These are phyloP conservation scores for Chionoecetes opilio DNA, from an alignment of 1,140 invertebrate genomes.

Conservation along the genomic window DNA sequence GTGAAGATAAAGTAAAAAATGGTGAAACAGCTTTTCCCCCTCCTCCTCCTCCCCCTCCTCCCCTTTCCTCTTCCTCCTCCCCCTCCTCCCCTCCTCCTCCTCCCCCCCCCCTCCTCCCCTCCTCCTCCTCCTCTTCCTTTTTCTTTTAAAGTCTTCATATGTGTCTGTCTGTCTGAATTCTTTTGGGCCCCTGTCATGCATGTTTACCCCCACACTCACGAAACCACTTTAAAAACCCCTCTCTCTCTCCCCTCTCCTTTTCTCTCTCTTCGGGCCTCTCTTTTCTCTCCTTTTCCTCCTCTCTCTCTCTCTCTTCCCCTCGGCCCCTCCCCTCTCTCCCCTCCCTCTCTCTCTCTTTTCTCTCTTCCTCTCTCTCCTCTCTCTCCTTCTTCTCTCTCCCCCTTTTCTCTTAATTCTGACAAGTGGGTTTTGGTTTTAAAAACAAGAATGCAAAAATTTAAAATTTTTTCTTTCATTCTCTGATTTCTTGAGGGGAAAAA, in stretches of 20 bases:
- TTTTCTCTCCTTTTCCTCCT: too few relatives aligned
- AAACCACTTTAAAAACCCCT: too few relatives aligned
- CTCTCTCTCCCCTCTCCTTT: too few relatives aligned
- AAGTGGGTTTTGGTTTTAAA: background rate
- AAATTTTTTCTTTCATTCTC: background rate
- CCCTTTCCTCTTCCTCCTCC: background rate
- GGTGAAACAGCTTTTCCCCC: background rate
- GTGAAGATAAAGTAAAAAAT: background rate
- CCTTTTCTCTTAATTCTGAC: background rate
- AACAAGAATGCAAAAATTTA: background rate
- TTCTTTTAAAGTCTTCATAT: conserved; percentile 2
- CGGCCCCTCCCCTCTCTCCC: background rate
- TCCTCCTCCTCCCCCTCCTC: background rate
- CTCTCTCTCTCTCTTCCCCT: background rate
- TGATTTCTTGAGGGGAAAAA: background rate
- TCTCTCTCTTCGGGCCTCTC: too few relatives aligned
- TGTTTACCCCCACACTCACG: too few relatives aligned
- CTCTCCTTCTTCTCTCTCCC: background rate
- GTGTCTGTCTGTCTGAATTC: background rate
- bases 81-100: background rate
- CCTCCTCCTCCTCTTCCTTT: background rate
- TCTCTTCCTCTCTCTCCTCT: background rate
- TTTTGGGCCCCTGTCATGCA: background rate
- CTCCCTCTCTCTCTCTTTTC: conserved; percentile 43
- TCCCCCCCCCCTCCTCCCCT: background rate